phyloP scores from a whole-genome alignment of 2,113 vertebrate genomes.

The Scartelaos histophorus region DNA sequence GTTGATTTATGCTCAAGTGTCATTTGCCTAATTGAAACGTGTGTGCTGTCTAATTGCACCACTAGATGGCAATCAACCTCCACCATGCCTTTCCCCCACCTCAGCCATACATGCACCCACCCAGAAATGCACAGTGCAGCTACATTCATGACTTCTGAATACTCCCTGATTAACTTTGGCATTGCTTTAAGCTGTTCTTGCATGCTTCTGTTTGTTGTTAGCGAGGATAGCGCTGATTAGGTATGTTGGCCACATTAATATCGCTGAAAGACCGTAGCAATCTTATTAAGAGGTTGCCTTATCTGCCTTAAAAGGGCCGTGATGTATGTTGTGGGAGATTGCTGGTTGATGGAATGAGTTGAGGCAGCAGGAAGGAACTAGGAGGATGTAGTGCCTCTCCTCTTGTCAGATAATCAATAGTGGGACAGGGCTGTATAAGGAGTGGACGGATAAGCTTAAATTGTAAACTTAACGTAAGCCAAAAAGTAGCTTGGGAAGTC shows the following conservation, averaged over 20 bases:
- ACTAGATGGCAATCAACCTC: constrained; percentile 72
- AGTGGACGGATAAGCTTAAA: constrained; percentile 60
- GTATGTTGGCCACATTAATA: constrained; percentile 45
- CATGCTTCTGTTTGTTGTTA: constrained; percentile 26
- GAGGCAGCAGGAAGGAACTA: constrained; percentile 71
- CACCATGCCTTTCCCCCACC: constrained; percentile 8
- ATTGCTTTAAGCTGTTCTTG: constrained; percentile 13
- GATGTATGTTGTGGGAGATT: constrained; percentile 64
- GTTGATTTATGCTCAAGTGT: neutral
- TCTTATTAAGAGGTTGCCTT: constrained; percentile 62
- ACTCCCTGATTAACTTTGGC: constrained; percentile 24
- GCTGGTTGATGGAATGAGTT: constrained; percentile 57
- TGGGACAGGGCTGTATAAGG: constrained; percentile 51
- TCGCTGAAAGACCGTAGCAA: constrained; percentile 50
- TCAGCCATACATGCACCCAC: constrained; percentile 9
- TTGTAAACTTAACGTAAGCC: constrained; percentile 24
- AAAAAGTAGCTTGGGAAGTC: constrained; percentile 43
- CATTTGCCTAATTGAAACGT: neutral
- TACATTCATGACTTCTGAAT: constrained; percentile 28
- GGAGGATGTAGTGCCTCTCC: constrained; percentile 69
- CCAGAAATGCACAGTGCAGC: constrained; percentile 24
- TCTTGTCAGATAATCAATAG: constrained; percentile 76
- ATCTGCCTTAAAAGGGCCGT: constrained; percentile 58
- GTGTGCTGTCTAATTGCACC: constrained; percentile 35
- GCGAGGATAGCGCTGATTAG: constrained; percentile 38